These are phyloP conservation scores for Lottia scabra DNA, from an alignment of 2,888 invertebrate species.

Conservation along the genomic window DNA sequence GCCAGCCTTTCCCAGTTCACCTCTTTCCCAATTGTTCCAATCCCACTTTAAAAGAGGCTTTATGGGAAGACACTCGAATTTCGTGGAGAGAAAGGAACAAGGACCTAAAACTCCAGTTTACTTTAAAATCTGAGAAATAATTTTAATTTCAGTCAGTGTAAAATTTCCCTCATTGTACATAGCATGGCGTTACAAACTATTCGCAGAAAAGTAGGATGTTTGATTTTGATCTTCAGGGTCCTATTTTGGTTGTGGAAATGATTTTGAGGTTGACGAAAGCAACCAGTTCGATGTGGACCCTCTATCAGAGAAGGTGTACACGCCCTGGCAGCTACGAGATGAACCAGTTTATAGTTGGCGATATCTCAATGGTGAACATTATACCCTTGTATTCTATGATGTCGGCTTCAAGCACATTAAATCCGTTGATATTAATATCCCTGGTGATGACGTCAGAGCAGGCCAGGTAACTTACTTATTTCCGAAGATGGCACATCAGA, in stretches of 20 bases:
- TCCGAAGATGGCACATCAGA: no score
- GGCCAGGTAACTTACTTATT: constrained; percentile 22
- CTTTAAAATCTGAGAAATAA: no score
- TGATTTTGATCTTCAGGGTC: constrained; percentile 21
- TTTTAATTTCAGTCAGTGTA: no score
- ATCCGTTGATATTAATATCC: constrained; percentile 33
- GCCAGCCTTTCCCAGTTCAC: no score
- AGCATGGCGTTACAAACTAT: no score
- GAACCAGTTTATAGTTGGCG: constrained; percentile 23
- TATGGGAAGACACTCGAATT: no score
- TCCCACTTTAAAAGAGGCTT: no score
- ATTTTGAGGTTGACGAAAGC: constrained; percentile 10
- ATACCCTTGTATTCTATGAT: constrained; percentile 32
- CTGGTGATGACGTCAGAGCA: constrained; percentile 22
- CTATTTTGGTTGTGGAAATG: constrained; percentile 24
- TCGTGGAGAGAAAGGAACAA: no score
- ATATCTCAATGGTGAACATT: constrained; percentile 7
- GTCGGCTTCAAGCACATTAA: constrained; percentile 27
- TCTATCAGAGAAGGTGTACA: constrained; percentile 12
- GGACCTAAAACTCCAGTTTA: no score
- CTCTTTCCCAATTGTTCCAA: no score
- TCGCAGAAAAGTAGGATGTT: no score
- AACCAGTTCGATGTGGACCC: constrained; percentile 25
- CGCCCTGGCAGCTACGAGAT: constrained; percentile 24
- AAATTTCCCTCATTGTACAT: no score